phyloP scores from a whole-genome alignment of 2,888 invertebrate genomes.

The Pristionchus arcanus region DNA sequence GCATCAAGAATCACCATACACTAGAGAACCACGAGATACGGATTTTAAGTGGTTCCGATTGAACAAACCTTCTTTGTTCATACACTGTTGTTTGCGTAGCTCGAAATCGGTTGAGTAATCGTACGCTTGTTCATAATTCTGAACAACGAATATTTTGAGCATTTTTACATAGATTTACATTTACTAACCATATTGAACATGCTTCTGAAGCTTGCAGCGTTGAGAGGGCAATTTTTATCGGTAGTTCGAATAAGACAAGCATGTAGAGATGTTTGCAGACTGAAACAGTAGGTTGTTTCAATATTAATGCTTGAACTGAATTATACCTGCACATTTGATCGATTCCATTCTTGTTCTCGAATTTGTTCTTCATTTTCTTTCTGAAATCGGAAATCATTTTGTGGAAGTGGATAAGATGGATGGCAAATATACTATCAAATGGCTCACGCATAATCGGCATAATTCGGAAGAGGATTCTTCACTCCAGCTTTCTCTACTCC shows the following conservation, averaged over 20 bases:
- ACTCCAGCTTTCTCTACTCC: not conserved
- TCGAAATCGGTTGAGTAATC: not conserved
- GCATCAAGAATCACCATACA: not conserved
- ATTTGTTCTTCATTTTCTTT: not conserved
- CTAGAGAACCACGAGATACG: not conserved
- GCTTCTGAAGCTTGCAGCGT: not conserved
- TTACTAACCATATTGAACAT: conserved; percentile 8
- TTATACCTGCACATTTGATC: conserved; percentile 24
- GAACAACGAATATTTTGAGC: not conserved
- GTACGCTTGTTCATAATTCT: conserved; percentile 48
- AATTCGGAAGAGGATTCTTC: not conserved
- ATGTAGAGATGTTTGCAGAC: not conserved
- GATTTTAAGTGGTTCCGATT: not conserved
- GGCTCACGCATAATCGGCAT: not conserved
- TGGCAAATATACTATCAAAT: not conserved
- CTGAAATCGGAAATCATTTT: not conserved
- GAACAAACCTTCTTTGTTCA: not conserved
- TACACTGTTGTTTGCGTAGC: not conserved
- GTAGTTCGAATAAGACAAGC: not conserved
- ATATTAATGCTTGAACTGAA: not conserved
- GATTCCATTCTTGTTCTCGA: conserved; percentile 26
- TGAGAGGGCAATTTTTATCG: conserved; percentile 12
- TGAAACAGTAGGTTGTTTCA: not conserved
- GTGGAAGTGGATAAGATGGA: not conserved
- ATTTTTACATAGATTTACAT: not conserved